Base-by-base conservation (phyloP, 1,140 invertebrate species). In the Diplogasteroides magnus region DNA sequence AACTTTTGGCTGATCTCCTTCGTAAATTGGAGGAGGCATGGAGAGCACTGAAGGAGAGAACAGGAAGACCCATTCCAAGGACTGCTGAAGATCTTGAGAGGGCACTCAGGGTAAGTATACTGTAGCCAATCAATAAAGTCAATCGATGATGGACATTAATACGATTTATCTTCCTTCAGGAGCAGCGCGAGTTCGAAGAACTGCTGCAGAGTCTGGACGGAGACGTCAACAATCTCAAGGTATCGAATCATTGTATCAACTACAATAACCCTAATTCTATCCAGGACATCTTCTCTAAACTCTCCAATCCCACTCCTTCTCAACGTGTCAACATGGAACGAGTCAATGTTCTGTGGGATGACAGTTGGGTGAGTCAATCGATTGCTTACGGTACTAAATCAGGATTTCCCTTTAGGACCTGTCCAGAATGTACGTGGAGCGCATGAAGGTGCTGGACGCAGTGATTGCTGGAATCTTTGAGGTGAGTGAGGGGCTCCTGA, bases 321-420 rank as follows among this genome's bases (percentile, higher is more conserved):
- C 89, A 94, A 83, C 92, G 95, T 83, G 90, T 91, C 82, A 91
- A 90, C 77, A 86, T 83, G 93, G 67, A 95, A 80, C 89, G 89
- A 71, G 87, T 95, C 0, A 88, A 91, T 78, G 89, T 90, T 76
- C 91, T 93, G 76, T 97, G 93, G 94, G 93, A 94, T 80, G 88
- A 90, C 72, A 86, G 95, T 69, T 92, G 91, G 88, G 90, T n/a
- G n/a, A n/a, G n/a, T n/a, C n/a, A n/a, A n/a, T n/a, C n/a, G n/a
- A n/a, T n/a, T n/a, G n/a, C n/a, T n/a, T n/a, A n/a, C n/a, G n/a
- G n/a, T n/a, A n/a, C n/a, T n/a, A n/a, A n/a, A n/a, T n/a, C n/a
- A n/a, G n/a, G n/a, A n/a, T n/a, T n/a, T n/a, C n/a, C n/a, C n/a
- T n/a, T n/a, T n/a, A n/a, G n/a, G 37, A 48, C 90, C 79, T 26